These are phyloP conservation scores for Sphaerophoria taeniata DNA, from an alignment of 2,888 invertebrate genomes.

Conservation along the genomic window DNA sequence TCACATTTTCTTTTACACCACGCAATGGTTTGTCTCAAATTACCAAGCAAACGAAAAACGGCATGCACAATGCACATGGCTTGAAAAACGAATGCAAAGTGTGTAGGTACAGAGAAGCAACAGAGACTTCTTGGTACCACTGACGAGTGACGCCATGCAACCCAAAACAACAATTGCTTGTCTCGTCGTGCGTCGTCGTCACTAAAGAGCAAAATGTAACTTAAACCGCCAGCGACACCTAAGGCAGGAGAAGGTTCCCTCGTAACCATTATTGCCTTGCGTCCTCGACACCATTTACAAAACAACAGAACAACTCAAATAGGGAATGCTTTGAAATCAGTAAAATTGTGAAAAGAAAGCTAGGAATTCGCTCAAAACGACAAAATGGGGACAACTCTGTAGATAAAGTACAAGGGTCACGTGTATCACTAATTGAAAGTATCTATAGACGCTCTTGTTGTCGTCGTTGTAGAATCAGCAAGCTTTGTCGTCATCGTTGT, in stretches of 20 bases:
- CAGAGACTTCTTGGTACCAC: too few relatives aligned
- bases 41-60: too few relatives aligned
- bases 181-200: too few relatives aligned
- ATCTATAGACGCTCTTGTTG: constrained; percentile 38
- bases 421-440: constrained; percentile 69
- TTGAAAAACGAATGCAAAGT: too few relatives aligned
- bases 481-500: not conserved
- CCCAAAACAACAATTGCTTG: not conserved
- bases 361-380: not conserved
- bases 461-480: not conserved
- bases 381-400: not conserved
- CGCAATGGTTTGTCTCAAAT: too few relatives aligned
- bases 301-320: constrained; percentile 17
- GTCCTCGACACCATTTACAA: not conserved
- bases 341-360: not conserved
- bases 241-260: not conserved
- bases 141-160: not conserved
- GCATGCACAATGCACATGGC: too few relatives aligned
- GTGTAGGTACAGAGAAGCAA: too few relatives aligned
- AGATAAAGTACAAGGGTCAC: constrained; percentile 59
- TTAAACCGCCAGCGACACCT: not conserved
- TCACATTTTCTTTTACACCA: too few relatives aligned
- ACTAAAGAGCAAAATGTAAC: not conserved
- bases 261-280: not conserved
- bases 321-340: constrained; percentile 32